phyloP scores from a whole-genome alignment of 2,797 vertebrate genomes.

The Enteromius fasciolatus region DNA sequence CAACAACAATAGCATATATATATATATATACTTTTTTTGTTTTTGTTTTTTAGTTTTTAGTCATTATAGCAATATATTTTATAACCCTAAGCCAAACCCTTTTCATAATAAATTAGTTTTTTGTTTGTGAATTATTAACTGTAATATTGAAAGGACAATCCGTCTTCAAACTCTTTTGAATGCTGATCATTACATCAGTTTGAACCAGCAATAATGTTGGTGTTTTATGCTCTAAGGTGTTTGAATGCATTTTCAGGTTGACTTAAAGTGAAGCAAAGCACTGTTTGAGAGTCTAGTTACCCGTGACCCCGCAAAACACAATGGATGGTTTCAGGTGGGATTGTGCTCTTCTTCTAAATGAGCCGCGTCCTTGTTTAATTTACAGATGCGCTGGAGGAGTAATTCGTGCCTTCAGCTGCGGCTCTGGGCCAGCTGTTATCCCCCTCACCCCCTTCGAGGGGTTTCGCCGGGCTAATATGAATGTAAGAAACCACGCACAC shows the following conservation, averaged over 20 bases:
- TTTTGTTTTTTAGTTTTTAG: no score
- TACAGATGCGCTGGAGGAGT: conserved; percentile 64
- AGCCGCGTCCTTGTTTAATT: conserved; percentile 69
- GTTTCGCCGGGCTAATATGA: conserved; percentile 75
- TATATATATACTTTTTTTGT: no score
- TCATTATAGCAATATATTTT: no score
- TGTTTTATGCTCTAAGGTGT: background rate
- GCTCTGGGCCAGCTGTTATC: conserved; percentile 60
- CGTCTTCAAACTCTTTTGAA: background rate
- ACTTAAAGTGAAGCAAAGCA: background rate
- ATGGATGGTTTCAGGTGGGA: conserved; percentile 55
- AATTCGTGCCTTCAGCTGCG: conserved; percentile 60
- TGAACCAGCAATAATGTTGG: background rate
- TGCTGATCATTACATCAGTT: background rate
- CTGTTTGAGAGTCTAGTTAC: conserved; percentile 25
- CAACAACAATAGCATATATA: no score
- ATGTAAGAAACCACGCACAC: conserved; percentile 70
- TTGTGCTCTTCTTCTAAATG: conserved; percentile 58
- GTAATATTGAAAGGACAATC: background rate
- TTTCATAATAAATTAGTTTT: no score
- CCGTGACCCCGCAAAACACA: conserved; percentile 31
- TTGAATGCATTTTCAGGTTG: no score
- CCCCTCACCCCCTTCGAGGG: conserved; percentile 69
- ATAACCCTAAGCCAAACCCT: no score
- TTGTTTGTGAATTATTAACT: background rate